Percentiles rank a stretch among this genome's conserved stretches.
Evolutionary conservation across 2,888 invertebrate genomes (phyloP).

Genomic region (Atrina japonica): DNA sequence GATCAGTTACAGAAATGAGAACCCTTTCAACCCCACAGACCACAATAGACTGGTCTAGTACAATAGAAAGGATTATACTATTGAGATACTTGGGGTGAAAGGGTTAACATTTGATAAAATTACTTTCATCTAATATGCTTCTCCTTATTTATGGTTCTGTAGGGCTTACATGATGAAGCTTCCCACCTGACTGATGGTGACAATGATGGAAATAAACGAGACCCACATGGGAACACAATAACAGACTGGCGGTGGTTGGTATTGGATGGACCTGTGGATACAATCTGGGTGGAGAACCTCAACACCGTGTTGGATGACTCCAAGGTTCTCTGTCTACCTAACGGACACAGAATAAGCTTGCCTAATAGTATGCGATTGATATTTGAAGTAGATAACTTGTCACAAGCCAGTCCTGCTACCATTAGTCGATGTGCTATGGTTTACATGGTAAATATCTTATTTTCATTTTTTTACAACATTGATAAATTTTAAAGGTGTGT

Average conservation of each 20-base stretch:
- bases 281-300: constrained; percentile 80
- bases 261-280: constrained; percentile 80
- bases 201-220: constrained; percentile 56
- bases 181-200: constrained; percentile 29
- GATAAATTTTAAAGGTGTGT: too few relatives aligned
- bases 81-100: too few relatives aligned
- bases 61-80: too few relatives aligned
- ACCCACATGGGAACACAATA: constrained; percentile 50
- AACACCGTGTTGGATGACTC: constrained; percentile 81
- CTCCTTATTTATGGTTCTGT: too few relatives aligned
- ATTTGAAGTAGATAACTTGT: constrained; percentile 80
- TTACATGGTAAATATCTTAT: constrained; percentile 79
- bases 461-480: too few relatives aligned
- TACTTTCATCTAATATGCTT: too few relatives aligned
- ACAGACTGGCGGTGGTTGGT: constrained; percentile 79
- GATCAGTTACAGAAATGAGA: too few relatives aligned
- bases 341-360: constrained; percentile 78
- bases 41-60: too few relatives aligned
- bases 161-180: background rate
- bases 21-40: too few relatives aligned
- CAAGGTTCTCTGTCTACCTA: constrained; percentile 79
- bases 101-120: too few relatives aligned
- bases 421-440: constrained; percentile 81
- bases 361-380: constrained; percentile 78
- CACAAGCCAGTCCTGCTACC: constrained; percentile 80